These are phyloP conservation scores for Paracanthobrama guichenoti DNA, from an alignment of 2,113 vertebrate species.

Conservation along the genomic window DNA sequence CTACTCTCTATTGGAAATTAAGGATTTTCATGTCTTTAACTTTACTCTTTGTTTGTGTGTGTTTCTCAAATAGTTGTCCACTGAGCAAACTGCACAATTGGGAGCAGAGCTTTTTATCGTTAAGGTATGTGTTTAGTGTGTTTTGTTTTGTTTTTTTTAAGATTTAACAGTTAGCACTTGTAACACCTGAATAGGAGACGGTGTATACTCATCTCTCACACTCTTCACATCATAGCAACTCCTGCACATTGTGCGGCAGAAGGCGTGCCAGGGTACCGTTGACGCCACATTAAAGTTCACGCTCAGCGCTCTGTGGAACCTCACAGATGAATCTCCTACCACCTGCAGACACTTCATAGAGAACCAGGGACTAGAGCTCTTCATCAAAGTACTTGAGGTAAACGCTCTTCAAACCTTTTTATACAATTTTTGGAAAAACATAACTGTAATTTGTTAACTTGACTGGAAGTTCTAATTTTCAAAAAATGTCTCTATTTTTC, in stretches of 20 bases:
- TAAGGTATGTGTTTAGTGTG: conserved; percentile 77
- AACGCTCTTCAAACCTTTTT: conserved; percentile 20
- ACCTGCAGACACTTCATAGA: conserved; percentile 98
- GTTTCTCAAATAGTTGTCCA: conserved; percentile 84
- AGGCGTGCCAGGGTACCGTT: conserved; percentile 90
- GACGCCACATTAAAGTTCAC: conserved; percentile 98
- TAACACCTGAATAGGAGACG: neutral
- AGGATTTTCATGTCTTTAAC: neutral
- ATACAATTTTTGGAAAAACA: neutral
- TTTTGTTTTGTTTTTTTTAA: neutral
- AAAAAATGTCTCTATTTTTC: conserved; percentile 22
- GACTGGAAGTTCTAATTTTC: neutral
- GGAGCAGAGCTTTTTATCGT: conserved; percentile 97
- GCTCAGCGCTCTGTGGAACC: conserved; percentile 96
- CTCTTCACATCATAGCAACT: conserved; percentile 82
- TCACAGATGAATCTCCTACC: conserved; percentile 98
- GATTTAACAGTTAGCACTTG: neutral
- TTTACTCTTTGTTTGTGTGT: neutral
- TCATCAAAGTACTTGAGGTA: conserved; percentile 98
- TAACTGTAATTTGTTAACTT: neutral
- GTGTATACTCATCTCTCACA: neutral
- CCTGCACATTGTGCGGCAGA: conserved; percentile 97
- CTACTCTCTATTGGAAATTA: too few relatives aligned
- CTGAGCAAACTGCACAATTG: conserved; percentile 96
- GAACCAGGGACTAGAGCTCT: conserved; percentile 96